Evolutionary conservation across 2,113 vertebrate genomes (phyloP).

Genomic region (Phrynosoma platyrhinos): DNA sequence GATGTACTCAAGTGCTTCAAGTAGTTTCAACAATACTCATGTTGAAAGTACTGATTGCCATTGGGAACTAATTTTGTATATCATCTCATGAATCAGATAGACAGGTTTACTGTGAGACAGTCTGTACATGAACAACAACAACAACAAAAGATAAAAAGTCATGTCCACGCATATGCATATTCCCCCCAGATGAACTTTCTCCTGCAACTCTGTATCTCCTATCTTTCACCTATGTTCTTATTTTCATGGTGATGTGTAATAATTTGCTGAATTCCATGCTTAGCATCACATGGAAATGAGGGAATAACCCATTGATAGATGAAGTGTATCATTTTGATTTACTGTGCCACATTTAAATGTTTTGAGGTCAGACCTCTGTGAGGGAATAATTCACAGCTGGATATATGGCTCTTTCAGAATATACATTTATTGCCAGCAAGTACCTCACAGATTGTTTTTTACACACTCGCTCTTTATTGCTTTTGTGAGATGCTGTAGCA

Average conservation of each 20-base stretch:
- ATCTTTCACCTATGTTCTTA: conserved; percentile 62
- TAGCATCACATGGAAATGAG: conserved; percentile 57
- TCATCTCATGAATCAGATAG: conserved; percentile 26
- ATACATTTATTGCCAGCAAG: conserved; percentile 73
- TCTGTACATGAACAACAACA: conserved; percentile 66
- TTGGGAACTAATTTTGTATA: conserved; percentile 49
- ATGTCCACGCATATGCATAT: conserved; percentile 60
- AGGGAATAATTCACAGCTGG: conserved; percentile 77
- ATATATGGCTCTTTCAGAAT: conserved; percentile 68
- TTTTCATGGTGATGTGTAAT: conserved; percentile 72
- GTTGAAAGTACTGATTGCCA: conserved; percentile 35
- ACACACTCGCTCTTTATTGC: conserved; percentile 70
- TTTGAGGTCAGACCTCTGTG: conserved; percentile 78
- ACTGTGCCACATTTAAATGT: conserved; percentile 78
- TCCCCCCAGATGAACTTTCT: conserved; percentile 66
- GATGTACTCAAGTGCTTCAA: not conserved
- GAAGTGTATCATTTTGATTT: conserved; percentile 77
- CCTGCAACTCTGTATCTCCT: conserved; percentile 40
- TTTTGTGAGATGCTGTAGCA: conserved; percentile 64
- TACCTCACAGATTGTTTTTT: conserved; percentile 69
- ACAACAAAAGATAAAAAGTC: conserved; percentile 57
- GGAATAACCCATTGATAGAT: conserved; percentile 62
- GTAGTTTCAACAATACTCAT: conserved; percentile 19
- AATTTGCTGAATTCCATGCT: conserved; percentile 67
- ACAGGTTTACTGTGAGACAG: conserved; percentile 24